Conservation (phyloP, 2,888 invertebrate genomes). For the Himalopsyche kuldschensis region DNA sequence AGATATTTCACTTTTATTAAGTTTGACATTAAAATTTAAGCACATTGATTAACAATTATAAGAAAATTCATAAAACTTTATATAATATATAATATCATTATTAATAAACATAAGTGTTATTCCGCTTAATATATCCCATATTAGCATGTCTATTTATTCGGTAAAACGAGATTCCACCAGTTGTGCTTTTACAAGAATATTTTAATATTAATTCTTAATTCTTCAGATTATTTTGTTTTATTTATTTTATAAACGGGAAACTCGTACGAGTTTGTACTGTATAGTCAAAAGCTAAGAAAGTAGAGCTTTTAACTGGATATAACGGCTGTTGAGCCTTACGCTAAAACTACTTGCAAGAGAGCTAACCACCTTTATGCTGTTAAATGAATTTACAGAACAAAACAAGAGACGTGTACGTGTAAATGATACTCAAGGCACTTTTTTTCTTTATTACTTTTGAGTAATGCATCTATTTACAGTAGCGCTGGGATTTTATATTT, state of each 20-base stretch:
- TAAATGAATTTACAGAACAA: conserved; percentile 8
- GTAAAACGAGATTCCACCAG: too few species aligned
- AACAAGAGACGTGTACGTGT: conserved; percentile 1
- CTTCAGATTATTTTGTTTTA: too few species aligned
- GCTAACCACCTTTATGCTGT: neutral
- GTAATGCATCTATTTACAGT: neutral
- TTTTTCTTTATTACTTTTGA: neutral
- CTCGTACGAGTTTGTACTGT: neutral
- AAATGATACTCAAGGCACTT: neutral
- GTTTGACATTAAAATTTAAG: too few species aligned
- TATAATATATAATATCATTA: too few species aligned
- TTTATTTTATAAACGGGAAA: neutral
- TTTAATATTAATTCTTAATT: too few species aligned
- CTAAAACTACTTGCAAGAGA: neutral
- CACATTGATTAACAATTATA: too few species aligned
- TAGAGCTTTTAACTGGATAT: neutral
- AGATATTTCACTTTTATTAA: too few species aligned
- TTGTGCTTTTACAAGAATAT: too few species aligned
- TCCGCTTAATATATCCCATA: too few species aligned
- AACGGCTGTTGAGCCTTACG: neutral
- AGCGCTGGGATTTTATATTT: neutral
- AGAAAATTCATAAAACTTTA: too few species aligned
- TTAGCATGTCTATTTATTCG: too few species aligned
- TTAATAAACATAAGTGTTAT: too few species aligned
- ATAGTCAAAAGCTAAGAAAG: neutral